Evolutionary conservation across 1,140 invertebrate species (phyloP), one percentile per base, ranked within the genome.

Genomic region (Rhagoletis zephyria): DNA sequence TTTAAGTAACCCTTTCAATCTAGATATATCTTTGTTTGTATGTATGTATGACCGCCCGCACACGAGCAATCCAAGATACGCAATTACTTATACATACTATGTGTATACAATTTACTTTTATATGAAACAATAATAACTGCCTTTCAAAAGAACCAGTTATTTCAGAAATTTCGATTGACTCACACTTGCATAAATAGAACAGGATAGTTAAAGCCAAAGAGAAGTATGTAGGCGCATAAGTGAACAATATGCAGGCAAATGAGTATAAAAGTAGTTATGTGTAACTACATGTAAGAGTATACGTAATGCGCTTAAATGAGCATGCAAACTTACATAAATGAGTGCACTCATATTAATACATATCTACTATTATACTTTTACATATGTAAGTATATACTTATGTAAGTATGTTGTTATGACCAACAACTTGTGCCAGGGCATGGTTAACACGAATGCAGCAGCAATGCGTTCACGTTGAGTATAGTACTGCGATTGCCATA

Each of bases 161-260:
- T 1, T 30, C n/a, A 81, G 42, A 74, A 81, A 56, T 56, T 56
- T 56, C 14, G 7, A 19, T 56, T 59, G 45, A 56, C 16, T 81
- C 74, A 81, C n/a, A 74, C 10, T 45, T 16, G 42, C 42, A 81
- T 51, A 77, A n/a, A 77, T 51, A 77, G 3, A 77, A 74, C 14
- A 40, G 14, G 1, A 9, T 63, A 2, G 1, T 63, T 63, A 63
- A n/a, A 63, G 61, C 10, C 1, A 63, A 9, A 16, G 4, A n/a
- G 16, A 63, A 14, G 10, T 30, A 67, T 40, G 64, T 67, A 67
- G 30, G 64, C 16, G 30, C 19, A 67, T 67, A 40, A 67, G 19
- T 67, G 5, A 40, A 19, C 6, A 67, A 6, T 67, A 30, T 30
- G 64, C n/a, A 67, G 4, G 5, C 14, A 30, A 30, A 19, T 40